A percentile compares a stretch with the other conserved stretches of the same genome.
Conservation (phyloP, 2,888 invertebrate species). For the Congeria kusceri region DNA sequence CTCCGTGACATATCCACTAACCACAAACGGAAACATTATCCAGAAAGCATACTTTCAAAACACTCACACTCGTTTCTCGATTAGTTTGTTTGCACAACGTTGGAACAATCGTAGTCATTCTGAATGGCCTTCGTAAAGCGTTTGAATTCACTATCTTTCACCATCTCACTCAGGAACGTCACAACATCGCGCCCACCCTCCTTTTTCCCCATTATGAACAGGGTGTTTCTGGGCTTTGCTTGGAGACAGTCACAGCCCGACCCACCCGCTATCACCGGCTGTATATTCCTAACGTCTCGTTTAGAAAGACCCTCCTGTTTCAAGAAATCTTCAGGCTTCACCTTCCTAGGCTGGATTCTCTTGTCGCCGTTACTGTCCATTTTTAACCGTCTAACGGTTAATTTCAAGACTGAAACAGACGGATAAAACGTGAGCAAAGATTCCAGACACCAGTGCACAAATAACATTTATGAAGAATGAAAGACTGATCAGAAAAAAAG, state of each 20-base stretch:
- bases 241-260: slow-evolving; percentile 56
- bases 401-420: slow-evolving; percentile 44
- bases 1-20: too few species aligned
- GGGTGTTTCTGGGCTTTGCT: slow-evolving; percentile 42
- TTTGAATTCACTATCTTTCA: slow-evolving; percentile 56
- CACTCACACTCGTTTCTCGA: neutral
- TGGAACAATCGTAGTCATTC: slow-evolving; percentile 44
- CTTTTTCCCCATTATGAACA: slow-evolving; percentile 60
- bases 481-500: too few species aligned
- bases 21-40: too few species aligned
- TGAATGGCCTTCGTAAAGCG: slow-evolving; percentile 42
- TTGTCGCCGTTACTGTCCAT: slow-evolving; percentile 61
- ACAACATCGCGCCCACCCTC: slow-evolving; percentile 49
- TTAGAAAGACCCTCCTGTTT: slow-evolving; percentile 42
- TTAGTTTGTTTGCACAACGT: slow-evolving; percentile 4
- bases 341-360: slow-evolving; percentile 39
- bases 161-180: slow-evolving; percentile 47
- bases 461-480: too few species aligned
- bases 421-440: neutral
- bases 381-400: slow-evolving; percentile 31
- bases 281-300: slow-evolving; percentile 50
- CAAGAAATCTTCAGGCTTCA: slow-evolving; percentile 39
- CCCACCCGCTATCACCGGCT: slow-evolving; percentile 61
- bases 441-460: neutral
- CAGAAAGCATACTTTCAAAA: neutral